Conservation (phyloP, 2,797 vertebrate genomes). For the Remorina albescens region DNA sequence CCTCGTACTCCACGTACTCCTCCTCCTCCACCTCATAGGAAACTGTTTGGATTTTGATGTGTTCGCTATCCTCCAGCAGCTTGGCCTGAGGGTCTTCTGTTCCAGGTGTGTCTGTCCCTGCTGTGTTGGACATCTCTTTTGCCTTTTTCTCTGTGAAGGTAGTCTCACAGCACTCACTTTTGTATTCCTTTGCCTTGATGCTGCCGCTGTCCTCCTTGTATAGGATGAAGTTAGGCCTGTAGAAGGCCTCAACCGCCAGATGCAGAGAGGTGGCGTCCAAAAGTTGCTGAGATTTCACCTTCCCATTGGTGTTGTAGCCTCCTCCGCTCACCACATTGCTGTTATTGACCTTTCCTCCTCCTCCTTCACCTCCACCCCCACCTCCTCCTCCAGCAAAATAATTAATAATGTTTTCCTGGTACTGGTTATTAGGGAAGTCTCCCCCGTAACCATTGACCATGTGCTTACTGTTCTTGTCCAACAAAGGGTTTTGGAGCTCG, state of each 20-base stretch:
- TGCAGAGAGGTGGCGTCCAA: constrained; percentile 95
- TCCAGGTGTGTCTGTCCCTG: constrained; percentile 64
- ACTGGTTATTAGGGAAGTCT: constrained; percentile 89
- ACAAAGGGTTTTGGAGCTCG: constrained; percentile 93
- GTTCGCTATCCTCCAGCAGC: constrained; percentile 87
- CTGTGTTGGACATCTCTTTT: constrained; percentile 65
- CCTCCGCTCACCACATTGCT: constrained; percentile 86
- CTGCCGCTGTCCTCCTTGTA: constrained; percentile 90
- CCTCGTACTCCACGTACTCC: constrained; percentile 93
- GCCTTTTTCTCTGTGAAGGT: constrained; percentile 93
- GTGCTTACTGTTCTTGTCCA: constrained; percentile 91
- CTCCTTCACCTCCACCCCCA: constrained; percentile 68
- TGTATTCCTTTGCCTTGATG: constrained; percentile 91
- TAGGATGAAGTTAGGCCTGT: constrained; percentile 93
- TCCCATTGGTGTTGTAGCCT: constrained; percentile 77
- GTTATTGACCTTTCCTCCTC: constrained; percentile 77
- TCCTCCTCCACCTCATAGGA: constrained; percentile 96
- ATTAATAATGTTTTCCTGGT: constrained; percentile 95
- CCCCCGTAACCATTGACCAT: constrained; percentile 89
- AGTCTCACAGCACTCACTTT: constrained; percentile 93
- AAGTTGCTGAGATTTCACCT: constrained; percentile 91
- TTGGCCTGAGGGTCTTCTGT: constrained; percentile 80
- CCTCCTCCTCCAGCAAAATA: constrained; percentile 88
- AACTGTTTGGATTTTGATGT: constrained; percentile 93
- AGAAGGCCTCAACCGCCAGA: constrained; percentile 94